phyloP scores from a whole-genome alignment of 2,888 invertebrate species.

The Eupithecia tripunctaria region DNA sequence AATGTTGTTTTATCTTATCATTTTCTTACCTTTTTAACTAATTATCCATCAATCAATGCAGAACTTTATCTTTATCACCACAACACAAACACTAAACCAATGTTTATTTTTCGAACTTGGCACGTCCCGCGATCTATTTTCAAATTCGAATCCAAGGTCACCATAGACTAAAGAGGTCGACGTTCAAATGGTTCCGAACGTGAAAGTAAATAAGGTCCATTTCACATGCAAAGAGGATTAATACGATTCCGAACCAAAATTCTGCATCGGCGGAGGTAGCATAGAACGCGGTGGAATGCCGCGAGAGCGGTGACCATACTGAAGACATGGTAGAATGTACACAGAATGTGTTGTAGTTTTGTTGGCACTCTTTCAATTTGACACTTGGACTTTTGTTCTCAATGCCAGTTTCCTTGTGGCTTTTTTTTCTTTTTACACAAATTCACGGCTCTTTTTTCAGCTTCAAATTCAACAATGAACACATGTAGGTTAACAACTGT shows the following conservation, averaged over 20 bases:
- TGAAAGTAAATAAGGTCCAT: conserved; percentile 80
- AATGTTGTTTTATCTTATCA: background rate
- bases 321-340: conserved; percentile 52
- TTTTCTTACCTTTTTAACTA: conserved; percentile 11
- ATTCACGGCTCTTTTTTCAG: conserved; percentile 2
- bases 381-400: conserved; percentile 24
- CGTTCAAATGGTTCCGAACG: conserved; percentile 36
- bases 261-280: conserved; percentile 71
- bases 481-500: background rate
- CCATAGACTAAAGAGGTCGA: conserved; percentile 35
- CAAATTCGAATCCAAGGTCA: conserved; percentile 54
- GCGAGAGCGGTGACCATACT: conserved; percentile 71
- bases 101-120: conserved; percentile 48
- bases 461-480: background rate
- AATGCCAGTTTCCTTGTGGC: conserved; percentile 26
- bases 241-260: conserved; percentile 75
- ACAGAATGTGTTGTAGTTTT: conserved; percentile 12
- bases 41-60: conserved; percentile 18
- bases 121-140: conserved; percentile 59
- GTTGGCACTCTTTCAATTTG: conserved; percentile 34
- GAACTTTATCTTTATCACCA: conserved; percentile 24
- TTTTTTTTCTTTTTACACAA: conserved; percentile 6
- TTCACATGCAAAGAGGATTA: conserved; percentile 78
- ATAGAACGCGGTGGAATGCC: conserved; percentile 61
- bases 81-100: conserved; percentile 22